Evolutionary conservation across 2,113 vertebrate species (phyloP).

Genomic region (Grus americana): DNA sequence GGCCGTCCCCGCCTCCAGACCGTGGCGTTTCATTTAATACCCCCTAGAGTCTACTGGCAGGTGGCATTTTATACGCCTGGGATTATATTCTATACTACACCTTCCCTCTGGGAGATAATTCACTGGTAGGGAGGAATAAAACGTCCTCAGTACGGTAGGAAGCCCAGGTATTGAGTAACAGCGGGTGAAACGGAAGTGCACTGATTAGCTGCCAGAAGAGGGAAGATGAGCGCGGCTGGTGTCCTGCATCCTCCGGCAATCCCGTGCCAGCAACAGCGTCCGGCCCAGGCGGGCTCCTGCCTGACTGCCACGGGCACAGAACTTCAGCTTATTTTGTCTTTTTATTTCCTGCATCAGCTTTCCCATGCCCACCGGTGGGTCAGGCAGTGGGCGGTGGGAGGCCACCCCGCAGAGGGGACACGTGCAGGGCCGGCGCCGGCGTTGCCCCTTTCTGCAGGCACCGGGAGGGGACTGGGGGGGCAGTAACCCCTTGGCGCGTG

Average conservation of each 20-base stretch:
- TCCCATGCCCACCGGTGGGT: accelerated
- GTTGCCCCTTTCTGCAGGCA: accelerated
- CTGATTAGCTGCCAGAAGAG: neutral
- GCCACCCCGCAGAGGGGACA: accelerated
- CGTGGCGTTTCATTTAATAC: neutral
- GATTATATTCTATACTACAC: neutral
- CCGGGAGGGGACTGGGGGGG: neutral
- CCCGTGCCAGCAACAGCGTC: neutral
- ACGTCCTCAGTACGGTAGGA: neutral
- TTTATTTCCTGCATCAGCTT: neutral
- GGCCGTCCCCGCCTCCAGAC: neutral
- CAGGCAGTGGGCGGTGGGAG: neutral
- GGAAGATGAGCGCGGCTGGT: neutral
- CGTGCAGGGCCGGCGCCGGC: neutral
- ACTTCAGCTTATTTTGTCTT: neutral
- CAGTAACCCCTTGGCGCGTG: neutral
- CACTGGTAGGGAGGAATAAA: neutral
- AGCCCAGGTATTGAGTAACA: neutral
- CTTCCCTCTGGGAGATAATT: neutral
- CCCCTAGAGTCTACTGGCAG: neutral
- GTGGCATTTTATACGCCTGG: neutral
- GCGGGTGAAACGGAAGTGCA: neutral
- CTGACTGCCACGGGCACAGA: accelerated
- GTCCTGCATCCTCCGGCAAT: neutral
- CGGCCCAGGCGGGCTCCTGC: neutral